phyloP scores from a whole-genome alignment of 1,140 invertebrate genomes.

The Drosophila seguyi region DNA sequence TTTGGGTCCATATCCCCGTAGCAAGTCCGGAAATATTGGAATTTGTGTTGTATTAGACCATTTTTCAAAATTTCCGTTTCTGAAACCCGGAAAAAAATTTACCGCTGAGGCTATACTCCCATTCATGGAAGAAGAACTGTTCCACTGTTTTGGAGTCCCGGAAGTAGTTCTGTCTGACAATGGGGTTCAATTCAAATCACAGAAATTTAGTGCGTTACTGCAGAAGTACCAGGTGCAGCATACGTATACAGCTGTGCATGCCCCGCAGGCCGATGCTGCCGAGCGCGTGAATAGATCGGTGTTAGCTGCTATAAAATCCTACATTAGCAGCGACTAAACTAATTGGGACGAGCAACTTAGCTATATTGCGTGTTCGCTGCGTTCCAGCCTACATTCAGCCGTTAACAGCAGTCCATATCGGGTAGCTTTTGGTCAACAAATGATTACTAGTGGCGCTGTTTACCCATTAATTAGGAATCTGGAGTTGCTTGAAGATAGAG shows the following conservation, averaged over 20 bases:
- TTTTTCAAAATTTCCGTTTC: too few species aligned
- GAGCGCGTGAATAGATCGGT: conserved; percentile 2
- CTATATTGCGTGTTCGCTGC: background rate
- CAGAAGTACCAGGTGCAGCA: conserved; percentile 10
- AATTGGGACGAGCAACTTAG: conserved; percentile 18
- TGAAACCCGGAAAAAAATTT: background rate
- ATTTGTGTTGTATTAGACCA: too few species aligned
- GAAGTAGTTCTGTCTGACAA: conserved; percentile 1
- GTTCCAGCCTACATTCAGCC: background rate
- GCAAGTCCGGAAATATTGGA: conserved; percentile 3
- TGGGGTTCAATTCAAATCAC: background rate
- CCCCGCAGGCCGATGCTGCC: conserved; percentile 10
- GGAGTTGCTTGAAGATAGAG: background rate
- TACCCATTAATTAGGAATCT: background rate
- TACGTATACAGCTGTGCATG: conserved; percentile 16
- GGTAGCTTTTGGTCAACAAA: too few species aligned
- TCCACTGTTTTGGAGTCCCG: conserved; percentile 2
- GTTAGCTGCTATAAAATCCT: conserved; percentile 1
- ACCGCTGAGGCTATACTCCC: background rate
- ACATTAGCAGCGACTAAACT: conserved; percentile 3
- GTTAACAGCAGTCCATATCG: too few species aligned
- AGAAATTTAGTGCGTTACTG: background rate
- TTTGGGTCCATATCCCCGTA: background rate
- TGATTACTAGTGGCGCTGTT: too few species aligned
- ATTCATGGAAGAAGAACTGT: background rate